Evolutionary conservation across 1,140 invertebrate genomes (phyloP), one percentile per base, ranked within the genome.

Genomic region (Orius insidiosus): DNA sequence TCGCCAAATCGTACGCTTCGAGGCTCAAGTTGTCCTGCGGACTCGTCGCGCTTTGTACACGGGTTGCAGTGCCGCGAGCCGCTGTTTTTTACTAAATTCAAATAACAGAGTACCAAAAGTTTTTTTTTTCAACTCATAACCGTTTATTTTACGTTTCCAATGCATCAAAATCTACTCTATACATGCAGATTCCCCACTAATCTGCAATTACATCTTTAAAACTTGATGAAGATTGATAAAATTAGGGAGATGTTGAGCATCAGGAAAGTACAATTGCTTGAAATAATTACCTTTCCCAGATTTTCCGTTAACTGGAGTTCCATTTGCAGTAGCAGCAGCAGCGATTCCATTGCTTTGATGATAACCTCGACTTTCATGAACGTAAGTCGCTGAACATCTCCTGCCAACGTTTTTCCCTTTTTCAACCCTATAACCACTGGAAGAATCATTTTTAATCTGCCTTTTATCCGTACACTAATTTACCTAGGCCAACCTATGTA

Each of bases 1-100:
- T 85, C 1, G 81, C 81, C 10, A 85, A 58, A 56, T 85, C 80
- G 49, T 86, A 86, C 5, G 81, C 81, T 58, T 85, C 81, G 30
- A 85, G 61, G 55, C 80, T 85, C 9, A 74, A 75, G 46, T 72
- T 78, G 47, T 85, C 81, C 31, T 53, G 52, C n/a, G 60, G 68
- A 57, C 71, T 72, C 42, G 68, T 64, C 38, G 10, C 62, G 61
- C 2, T 70, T 70, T 31, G 46, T 47, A 47, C 82, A 85, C 2
- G 82, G 78, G 48, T 78, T 75, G 59, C 82, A 85, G 0, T 79
- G 67, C 52, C 61, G 58, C 15, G 30, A 32, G 15, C 47, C 42
- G 19, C 40, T 11, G 24, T 5, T 31, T 6, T 35, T 33, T 2
- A 11, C 42, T 44, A 30, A 31, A 11, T 11, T 4, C 35, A 36